These are phyloP conservation scores for Chaetops frenatus DNA, from an alignment of 2,113 vertebrate species.

Conservation along the genomic window DNA sequence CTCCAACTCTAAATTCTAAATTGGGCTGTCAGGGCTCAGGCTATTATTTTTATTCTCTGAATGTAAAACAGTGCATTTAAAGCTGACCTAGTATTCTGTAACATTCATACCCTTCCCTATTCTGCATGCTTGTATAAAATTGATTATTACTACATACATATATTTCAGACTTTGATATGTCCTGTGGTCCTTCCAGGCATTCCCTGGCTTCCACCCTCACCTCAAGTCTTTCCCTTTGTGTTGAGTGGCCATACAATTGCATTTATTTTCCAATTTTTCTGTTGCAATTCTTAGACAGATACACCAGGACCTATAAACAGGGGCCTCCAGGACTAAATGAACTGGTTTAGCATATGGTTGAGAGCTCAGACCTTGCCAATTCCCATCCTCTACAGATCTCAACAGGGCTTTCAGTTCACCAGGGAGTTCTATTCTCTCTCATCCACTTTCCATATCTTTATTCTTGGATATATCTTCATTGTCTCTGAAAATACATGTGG, in stretches of 20 bases:
- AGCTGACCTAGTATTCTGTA: background rate
- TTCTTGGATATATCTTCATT: background rate
- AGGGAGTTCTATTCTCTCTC: background rate
- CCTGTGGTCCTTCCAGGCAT: background rate
- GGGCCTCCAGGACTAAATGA: background rate
- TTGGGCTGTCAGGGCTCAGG: background rate
- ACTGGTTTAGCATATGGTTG: background rate
- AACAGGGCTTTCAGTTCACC: background rate
- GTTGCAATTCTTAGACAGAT: background rate
- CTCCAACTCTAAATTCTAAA: background rate
- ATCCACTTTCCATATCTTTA: background rate
- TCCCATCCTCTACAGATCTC: background rate
- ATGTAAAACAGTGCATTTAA: background rate
- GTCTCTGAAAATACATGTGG: background rate
- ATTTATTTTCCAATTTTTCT: background rate
- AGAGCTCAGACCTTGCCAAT: background rate
- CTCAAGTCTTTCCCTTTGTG: background rate
- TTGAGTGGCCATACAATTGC: background rate
- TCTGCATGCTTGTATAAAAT: background rate
- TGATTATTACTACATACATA: background rate
- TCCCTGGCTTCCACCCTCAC: background rate
- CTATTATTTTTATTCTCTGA: background rate
- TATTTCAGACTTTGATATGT: background rate
- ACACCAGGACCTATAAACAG: background rate
- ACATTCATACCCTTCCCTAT: background rate